These are phyloP conservation scores for Motacilla alba DNA, from an alignment of 2,113 vertebrate genomes.

Conservation along the genomic window DNA sequence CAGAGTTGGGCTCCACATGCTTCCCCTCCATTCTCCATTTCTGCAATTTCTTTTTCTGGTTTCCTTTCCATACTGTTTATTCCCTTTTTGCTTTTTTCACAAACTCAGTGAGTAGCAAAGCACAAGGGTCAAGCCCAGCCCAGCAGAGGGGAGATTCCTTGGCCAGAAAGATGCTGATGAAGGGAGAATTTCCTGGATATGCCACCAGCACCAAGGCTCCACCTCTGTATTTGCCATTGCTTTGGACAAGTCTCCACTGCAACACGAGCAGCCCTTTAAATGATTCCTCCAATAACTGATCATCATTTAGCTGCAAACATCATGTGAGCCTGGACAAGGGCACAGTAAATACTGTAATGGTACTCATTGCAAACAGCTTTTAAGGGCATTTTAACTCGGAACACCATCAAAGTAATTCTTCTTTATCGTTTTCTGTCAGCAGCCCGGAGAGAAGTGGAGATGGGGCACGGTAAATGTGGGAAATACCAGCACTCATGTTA, in stretches of 20 bases:
- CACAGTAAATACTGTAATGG: background rate
- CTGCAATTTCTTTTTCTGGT: background rate
- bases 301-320: background rate
- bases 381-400: slow-evolving; percentile 25
- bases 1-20: background rate
- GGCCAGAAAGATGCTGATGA: background rate
- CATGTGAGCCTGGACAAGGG: background rate
- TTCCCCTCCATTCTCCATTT: background rate
- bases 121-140: background rate
- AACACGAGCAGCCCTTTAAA: background rate
- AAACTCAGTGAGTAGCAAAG: background rate
- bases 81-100: background rate
- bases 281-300: background rate
- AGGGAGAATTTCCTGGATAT: background rate
- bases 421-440: slow-evolving; percentile 53
- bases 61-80: background rate
- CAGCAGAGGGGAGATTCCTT: background rate
- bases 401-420: slow-evolving; percentile 30
- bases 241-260: background rate
- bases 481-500: background rate
- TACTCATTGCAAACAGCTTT: slow-evolving; percentile 23
- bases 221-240: background rate
- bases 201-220: background rate
- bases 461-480: background rate
- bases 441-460: background rate